phyloP scores from a whole-genome alignment of 2,113 vertebrate genomes.

The Takifugu bimaculatus region DNA sequence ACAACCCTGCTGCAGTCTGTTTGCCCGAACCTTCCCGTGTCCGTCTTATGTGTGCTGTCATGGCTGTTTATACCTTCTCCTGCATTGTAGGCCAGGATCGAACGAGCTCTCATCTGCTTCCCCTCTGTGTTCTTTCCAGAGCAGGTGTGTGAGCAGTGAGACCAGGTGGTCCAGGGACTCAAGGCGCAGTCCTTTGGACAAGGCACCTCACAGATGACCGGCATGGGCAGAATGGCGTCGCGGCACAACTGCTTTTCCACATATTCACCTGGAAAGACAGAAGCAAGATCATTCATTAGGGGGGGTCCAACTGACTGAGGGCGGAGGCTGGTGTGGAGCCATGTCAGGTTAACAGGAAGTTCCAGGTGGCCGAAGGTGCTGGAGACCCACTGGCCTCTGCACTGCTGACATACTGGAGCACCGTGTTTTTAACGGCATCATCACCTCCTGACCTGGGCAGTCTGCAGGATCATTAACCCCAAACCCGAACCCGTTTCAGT shows the following conservation, averaged over 20 bases:
- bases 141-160: constrained; percentile 95
- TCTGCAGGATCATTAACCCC: too few relatives aligned
- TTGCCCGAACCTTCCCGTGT: too few relatives aligned
- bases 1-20: constrained; percentile 4
- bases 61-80: constrained; percentile 81
- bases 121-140: constrained; percentile 96
- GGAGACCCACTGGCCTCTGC: too few relatives aligned
- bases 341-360: too few relatives aligned
- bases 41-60: neutral
- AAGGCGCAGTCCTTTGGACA: constrained; percentile 93
- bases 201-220: constrained; percentile 84
- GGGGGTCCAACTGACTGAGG: neutral
- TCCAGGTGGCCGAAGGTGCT: too few relatives aligned
- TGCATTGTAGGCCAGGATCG: constrained; percentile 86
- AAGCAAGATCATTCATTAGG: neutral
- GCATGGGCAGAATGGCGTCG: constrained; percentile 93
- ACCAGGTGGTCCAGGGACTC: constrained; percentile 89
- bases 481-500: too few relatives aligned
- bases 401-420: too few relatives aligned
- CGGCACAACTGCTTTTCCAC: constrained; percentile 88
- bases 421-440: too few relatives aligned
- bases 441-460: too few relatives aligned
- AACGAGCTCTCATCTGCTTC: constrained; percentile 86
- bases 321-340: too few relatives aligned
- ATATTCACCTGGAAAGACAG: constrained; percentile 76